phyloP scores from a whole-genome alignment of 2,888 invertebrate genomes.

The Operophtera brumata region DNA sequence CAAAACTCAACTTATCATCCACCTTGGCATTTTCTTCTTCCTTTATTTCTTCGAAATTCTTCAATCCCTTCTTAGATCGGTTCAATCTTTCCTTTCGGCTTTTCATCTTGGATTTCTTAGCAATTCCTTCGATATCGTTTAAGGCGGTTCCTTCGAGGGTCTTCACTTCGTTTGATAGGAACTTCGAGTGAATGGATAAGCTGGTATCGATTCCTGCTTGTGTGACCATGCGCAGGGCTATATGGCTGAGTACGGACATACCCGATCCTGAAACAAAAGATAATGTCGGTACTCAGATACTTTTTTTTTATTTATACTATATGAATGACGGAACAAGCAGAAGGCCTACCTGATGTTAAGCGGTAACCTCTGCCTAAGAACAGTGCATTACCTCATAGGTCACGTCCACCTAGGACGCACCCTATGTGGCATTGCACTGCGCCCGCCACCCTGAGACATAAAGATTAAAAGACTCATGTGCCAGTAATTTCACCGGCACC shows the following conservation, averaged over 20 bases:
- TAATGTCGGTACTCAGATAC: too few relatives aligned
- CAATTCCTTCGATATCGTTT: slow-evolving; percentile 65
- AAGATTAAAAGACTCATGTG: too few relatives aligned
- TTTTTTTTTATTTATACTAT: too few relatives aligned
- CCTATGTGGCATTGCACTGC: too few relatives aligned
- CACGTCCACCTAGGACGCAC: too few relatives aligned
- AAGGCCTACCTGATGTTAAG: too few relatives aligned
- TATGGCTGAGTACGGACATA: slow-evolving; percentile 89
- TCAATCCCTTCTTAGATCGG: slow-evolving; percentile 60
- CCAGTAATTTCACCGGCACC: too few relatives aligned
- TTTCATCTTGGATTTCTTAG: slow-evolving; percentile 68
- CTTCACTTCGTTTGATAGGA: slow-evolving; percentile 54
- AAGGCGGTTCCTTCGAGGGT: slow-evolving; percentile 55
- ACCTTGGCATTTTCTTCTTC: slow-evolving; percentile 50
- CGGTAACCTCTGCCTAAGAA: too few relatives aligned
- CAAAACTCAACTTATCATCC: slow-evolving; percentile 54
- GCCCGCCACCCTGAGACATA: too few relatives aligned
- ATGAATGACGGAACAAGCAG: too few relatives aligned
- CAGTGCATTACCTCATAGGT: too few relatives aligned
- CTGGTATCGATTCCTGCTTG: slow-evolving; percentile 80
- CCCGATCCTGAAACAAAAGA: slow-evolving; percentile 81
- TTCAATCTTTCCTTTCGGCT: slow-evolving; percentile 68
- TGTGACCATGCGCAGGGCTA: slow-evolving; percentile 89
- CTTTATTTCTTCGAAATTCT: slow-evolving; percentile 51
- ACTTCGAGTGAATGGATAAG: slow-evolving; percentile 70